Percentiles rank a stretch among this genome's conserved stretches.
These are phyloP conservation scores for Dolichotis patagonum DNA, from an alignment of 2,113 vertebrate species.

Conservation along the genomic window DNA sequence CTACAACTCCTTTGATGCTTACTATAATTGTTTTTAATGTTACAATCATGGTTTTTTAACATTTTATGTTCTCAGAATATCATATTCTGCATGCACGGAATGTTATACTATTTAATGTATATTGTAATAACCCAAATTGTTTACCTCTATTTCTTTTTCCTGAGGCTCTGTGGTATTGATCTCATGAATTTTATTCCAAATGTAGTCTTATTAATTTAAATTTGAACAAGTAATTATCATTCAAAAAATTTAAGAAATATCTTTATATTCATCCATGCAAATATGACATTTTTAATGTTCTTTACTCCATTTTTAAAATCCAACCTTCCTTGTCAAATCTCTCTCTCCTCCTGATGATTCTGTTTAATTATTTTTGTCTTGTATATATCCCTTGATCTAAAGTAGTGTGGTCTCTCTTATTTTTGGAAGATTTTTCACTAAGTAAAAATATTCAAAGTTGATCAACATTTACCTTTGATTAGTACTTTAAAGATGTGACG, in stretches of 20 bases:
- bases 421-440: not conserved
- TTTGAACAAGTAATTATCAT: not conserved
- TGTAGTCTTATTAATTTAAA: not conserved
- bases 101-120: not conserved
- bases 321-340: not conserved
- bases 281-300: not conserved
- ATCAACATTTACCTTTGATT: not conserved
- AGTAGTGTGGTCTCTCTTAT: not conserved
- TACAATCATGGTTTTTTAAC: not conserved
- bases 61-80: not conserved
- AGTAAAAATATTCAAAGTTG: not conserved
- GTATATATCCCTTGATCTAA: not conserved
- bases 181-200: not conserved
- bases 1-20: too few relatives aligned
- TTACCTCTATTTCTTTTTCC: not conserved
- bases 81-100: not conserved
- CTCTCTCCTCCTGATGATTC: not conserved
- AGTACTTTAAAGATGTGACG: not conserved
- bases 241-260: not conserved
- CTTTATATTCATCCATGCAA: not conserved
- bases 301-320: not conserved
- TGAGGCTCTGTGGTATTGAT: not conserved
- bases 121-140: not conserved
- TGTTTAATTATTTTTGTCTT: not conserved
- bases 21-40: too few relatives aligned